Evolutionary conservation across 2,888 invertebrate species (phyloP).

Genomic region (Epirrhoe tristata): DNA sequence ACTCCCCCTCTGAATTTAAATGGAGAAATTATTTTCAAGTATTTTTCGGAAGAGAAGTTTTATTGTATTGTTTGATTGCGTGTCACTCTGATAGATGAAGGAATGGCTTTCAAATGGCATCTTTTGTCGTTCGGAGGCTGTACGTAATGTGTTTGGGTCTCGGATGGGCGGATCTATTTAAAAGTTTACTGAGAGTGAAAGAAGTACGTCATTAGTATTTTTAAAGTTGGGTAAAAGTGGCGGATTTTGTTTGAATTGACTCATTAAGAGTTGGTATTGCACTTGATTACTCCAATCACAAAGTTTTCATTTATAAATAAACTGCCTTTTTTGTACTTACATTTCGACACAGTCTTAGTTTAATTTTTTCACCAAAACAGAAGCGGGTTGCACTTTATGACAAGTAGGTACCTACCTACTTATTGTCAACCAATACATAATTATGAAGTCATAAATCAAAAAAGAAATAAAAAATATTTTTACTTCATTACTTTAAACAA

Average conservation of each 20-base stretch:
- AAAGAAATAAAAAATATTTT: too few species aligned
- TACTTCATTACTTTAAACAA: too few species aligned
- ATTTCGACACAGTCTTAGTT: background rate
- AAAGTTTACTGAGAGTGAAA: conserved; percentile 68
- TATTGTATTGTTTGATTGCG: conserved; percentile 85
- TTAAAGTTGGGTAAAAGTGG: conserved; percentile 29
- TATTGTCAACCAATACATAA: too few species aligned
- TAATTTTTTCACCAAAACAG: too few species aligned
- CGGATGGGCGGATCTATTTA: conserved; percentile 78
- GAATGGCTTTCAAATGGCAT: conserved; percentile 75
- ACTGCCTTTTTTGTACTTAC: background rate
- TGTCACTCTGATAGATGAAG: conserved; percentile 83
- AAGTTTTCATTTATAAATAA: background rate
- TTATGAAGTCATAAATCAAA: too few species aligned
- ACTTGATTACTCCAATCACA: conserved; percentile 9
- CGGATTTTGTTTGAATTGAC: conserved; percentile 2
- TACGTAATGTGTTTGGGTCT: conserved; percentile 68
- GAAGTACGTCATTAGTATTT: conserved; percentile 17
- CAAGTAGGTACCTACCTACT: too few species aligned
- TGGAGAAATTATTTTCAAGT: conserved; percentile 84
- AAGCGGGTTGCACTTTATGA: too few species aligned
- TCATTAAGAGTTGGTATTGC: background rate
- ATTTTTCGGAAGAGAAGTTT: conserved; percentile 83
- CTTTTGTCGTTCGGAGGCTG: conserved; percentile 69
- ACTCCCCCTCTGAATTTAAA: conserved; percentile 82